phyloP scores from a whole-genome alignment of 1,140 invertebrate genomes.

The Lepidurus arcticus region DNA sequence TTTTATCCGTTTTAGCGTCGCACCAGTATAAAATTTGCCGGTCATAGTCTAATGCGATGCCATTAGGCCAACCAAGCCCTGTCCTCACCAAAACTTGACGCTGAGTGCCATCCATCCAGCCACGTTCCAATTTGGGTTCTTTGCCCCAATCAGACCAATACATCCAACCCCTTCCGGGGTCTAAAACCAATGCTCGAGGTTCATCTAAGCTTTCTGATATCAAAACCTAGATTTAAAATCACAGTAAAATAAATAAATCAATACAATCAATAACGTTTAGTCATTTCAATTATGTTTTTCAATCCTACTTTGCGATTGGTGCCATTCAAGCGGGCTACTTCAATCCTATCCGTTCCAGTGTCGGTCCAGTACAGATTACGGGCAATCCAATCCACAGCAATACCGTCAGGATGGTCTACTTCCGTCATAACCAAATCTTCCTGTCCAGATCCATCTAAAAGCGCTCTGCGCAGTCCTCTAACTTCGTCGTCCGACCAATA shows the following conservation, averaged over 20 bases:
- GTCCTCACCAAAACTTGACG: conserved; percentile 68
- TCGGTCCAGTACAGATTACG: conserved; percentile 93
- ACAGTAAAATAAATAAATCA: neutral
- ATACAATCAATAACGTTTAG: no score
- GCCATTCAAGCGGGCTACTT: conserved; percentile 75
- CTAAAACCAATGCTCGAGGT: conserved; percentile 72
- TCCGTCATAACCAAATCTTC: conserved; percentile 70
- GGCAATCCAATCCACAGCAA: conserved; percentile 83
- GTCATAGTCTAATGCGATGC: conserved; percentile 80
- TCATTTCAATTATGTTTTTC: neutral
- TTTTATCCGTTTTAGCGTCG: conserved; percentile 88
- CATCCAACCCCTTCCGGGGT: conserved; percentile 63
- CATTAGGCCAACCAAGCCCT: conserved; percentile 89
- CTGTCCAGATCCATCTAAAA: conserved; percentile 64
- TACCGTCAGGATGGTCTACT: conserved; percentile 74
- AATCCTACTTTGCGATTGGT: conserved; percentile 59
- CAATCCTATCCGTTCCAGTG: conserved; percentile 78
- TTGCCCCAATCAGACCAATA: conserved; percentile 97
- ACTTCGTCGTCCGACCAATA: conserved; percentile 90
- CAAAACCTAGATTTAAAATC: conserved; percentile 41
- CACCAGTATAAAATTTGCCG: conserved; percentile 86
- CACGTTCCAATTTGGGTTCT: conserved; percentile 81
- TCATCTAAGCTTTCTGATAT: conserved; percentile 54
- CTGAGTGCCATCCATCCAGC: conserved; percentile 72
- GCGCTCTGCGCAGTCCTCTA: conserved; percentile 57